Evolutionary conservation across 2,797 vertebrate genomes (phyloP).

Genomic region (Knipowitschia caucasica): DNA sequence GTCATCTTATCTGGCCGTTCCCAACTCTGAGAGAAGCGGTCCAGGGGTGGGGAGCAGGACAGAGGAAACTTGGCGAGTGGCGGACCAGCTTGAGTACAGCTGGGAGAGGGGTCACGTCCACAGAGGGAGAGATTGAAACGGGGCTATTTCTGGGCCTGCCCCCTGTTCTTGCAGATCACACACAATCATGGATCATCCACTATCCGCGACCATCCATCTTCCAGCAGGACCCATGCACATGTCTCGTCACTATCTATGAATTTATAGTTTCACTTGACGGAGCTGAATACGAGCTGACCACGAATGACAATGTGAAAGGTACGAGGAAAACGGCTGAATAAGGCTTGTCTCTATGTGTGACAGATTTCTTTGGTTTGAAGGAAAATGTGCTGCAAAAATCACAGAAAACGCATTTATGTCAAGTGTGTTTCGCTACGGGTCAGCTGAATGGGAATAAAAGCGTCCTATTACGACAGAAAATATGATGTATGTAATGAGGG

Average conservation of each 20-base stretch:
- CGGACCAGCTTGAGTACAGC: slow-evolving; percentile 64
- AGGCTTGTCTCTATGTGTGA: slow-evolving; percentile 36
- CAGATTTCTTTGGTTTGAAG: no score
- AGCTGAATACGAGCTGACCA: slow-evolving; percentile 37
- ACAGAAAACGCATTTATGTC: no score
- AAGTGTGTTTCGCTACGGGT: no score
- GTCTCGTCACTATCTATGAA: slow-evolving; percentile 44
- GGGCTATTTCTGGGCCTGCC: slow-evolving; percentile 68
- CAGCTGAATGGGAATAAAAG: no score
- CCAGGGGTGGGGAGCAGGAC: slow-evolving; percentile 35
- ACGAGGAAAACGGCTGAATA: slow-evolving; percentile 60
- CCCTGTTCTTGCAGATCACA: slow-evolving; percentile 56
- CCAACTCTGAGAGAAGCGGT: slow-evolving; percentile 44
- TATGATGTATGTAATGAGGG: no score
- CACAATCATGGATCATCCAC: slow-evolving; percentile 71
- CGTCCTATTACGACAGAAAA: no score
- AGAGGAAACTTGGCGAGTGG: slow-evolving; percentile 65
- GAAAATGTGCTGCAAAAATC: no score
- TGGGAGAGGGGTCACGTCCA: slow-evolving; percentile 70
- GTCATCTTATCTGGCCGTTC: slow-evolving; percentile 51
- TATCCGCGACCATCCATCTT: slow-evolving; percentile 64
- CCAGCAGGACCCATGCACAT: slow-evolving; percentile 29
- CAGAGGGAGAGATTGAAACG: slow-evolving; percentile 66
- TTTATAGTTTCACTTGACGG: slow-evolving; percentile 37
- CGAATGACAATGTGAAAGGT: slow-evolving; percentile 23